Base-by-base conservation (phyloP, 2,888 invertebrate species). In the Nemurella pictetii region DNA sequence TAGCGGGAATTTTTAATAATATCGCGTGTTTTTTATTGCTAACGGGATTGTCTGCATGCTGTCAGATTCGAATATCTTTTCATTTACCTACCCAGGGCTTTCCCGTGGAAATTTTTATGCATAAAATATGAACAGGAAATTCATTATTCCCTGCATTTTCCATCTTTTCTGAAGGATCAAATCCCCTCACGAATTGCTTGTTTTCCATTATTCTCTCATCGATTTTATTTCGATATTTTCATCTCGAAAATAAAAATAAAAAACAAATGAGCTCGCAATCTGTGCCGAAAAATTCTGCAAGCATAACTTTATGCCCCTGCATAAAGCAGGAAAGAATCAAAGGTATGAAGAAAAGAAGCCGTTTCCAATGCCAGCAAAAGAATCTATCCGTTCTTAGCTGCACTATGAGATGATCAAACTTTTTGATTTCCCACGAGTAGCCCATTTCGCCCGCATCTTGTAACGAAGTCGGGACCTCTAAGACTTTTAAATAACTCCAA, bases 401-500 rank as follows among this genome's bases (percentile, higher is more conserved):
- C 28, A n/a, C 4, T 15, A 2, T 26, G 12, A 25, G 75, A 75
- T 75, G n/a, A 75, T 75, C 20, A 75, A 75, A 28, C 75, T 75
- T 75, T 15, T 75, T 75, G 75, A 75, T 75, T 75, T 75, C 75
- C 75, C 75, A 5, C 9, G 75, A 75, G 75, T 5, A 1, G 27
- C 4, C 75, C 75, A 75, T 75, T 75, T 75, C 26, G 75, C 28
- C 26, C 25, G 26, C 28, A 75, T 75, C 9, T 20, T 28, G 75
- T 27, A 28, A 75, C 75, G 75, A 75, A 26, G 20, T 26, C 1
- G 26, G 26, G 5, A 20, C 12, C 20, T 3, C 75, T 27, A 28
- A 75, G 28, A 27, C 75, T 75, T 75, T 75, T 75, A 75, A 75
- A 75, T 75, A 75, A 75, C 25, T 75, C 75, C 27, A 75, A 75